A percentile compares a stretch with the other conserved stretches of the same genome.
phyloP scores from a whole-genome alignment of 1,140 invertebrate genomes.

The Diprion similis region DNA sequence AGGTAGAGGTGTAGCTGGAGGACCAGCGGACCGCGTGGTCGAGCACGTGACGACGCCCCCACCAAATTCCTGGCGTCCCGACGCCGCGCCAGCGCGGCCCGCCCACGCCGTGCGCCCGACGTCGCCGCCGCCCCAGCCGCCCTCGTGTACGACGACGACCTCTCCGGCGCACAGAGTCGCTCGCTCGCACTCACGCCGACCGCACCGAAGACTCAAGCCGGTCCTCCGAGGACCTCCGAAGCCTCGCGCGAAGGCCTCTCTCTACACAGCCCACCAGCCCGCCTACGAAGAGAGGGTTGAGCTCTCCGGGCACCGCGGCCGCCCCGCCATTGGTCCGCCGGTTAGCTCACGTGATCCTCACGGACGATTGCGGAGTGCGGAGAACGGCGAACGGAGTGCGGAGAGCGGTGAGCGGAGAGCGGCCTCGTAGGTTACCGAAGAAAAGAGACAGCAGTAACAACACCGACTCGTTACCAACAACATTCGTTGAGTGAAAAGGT shows the following conservation, averaged over 20 bases:
- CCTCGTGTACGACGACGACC: conserved; percentile 32
- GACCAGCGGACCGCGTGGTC: conserved; percentile 47
- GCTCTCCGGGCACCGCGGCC: conserved; percentile 48
- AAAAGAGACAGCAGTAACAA: conserved; percentile 53
- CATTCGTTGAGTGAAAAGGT: background rate
- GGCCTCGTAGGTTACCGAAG: conserved; percentile 16
- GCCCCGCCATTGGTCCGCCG: conserved; percentile 47
- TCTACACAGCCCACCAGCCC: conserved; percentile 40
- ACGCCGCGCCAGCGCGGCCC: conserved; percentile 44
- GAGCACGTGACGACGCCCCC: conserved; percentile 53
- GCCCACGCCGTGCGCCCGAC: conserved; percentile 47
- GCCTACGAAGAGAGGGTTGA: conserved; percentile 57
- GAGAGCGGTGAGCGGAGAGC: conserved; percentile 16
- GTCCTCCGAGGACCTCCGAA: conserved; percentile 32
- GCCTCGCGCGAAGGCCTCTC: conserved; percentile 24
- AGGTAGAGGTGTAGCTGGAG: no score
- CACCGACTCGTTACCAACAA: conserved; percentile 2
- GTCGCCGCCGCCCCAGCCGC: conserved; percentile 35
- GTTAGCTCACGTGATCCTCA: conserved; percentile 48
- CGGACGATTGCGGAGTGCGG: conserved; percentile 17
- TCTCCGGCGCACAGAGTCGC: conserved; percentile 39
- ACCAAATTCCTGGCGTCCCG: conserved; percentile 26
- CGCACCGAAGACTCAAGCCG: conserved; percentile 37
- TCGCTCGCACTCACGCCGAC: conserved; percentile 44
- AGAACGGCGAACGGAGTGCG: conserved; percentile 12